Evolutionary conservation across 2,113 vertebrate genomes (phyloP), one percentile per base, ranked within the genome.

Genomic region (Physeter macrocephalus): DNA sequence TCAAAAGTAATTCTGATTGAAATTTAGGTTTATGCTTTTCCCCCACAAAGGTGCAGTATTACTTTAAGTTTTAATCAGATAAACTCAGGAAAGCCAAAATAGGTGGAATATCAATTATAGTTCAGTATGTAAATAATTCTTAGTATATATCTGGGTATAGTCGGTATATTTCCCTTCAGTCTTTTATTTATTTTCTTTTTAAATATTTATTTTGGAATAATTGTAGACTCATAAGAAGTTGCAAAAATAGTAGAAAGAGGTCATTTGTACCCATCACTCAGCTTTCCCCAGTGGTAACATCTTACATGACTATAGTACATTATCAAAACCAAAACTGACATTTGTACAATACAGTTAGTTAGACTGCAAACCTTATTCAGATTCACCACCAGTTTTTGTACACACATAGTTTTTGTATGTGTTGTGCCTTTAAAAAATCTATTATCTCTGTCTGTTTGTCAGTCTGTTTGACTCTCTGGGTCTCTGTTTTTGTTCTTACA

Each of bases 151-250:
- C 9, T 25, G 52, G 10, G 8, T 69, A 25, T 64, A 41, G 88
- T 86, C 66, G 21, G 8, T 67, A 54, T 62, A 67, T 41, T 74
- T 85, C 21, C 12, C 41, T 90, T 86, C 3, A 81, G 6, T 41
- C 29, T 80, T 80, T 62, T 62, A 18, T n/a, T 49, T 57, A 9
- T 49, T 69, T 94, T 39, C 10, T 88, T 82, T 43, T 64, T 20
- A 59, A 6, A 1, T 71, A 71, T 92, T 93, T 62, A 84, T 94
- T 96, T 93, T 75, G 15, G 64, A 97, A 74, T 81, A 89, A 39
- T 71, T 86, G 3, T 27, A 54, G 41, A 91, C 6, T 77, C 74
- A 69, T 0, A 92, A 89, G 66, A 95, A 89, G 34, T 59, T 74
- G 18, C 36, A 97, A 57, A 96, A 59, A 49, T 41, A 72, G 29